Evolutionary conservation across 2,113 vertebrate species (phyloP).

Genomic region (Zapus hudsonius): DNA sequence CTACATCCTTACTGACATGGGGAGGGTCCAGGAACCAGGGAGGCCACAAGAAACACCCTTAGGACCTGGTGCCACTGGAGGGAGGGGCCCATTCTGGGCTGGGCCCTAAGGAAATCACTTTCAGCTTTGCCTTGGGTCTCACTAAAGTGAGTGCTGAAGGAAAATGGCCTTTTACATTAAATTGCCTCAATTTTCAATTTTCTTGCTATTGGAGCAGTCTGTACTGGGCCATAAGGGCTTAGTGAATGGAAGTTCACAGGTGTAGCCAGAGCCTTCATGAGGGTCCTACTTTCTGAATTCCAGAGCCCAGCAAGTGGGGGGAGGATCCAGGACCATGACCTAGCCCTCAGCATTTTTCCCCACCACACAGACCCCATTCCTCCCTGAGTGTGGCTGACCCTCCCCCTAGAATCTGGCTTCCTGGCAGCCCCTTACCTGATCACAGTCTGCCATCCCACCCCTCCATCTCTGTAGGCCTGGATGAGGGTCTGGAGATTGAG

Average conservation of each 20-base stretch:
- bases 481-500: neutral
- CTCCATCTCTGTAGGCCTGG: neutral
- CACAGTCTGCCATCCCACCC: neutral
- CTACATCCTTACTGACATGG: neutral
- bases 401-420: neutral
- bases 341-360: too few species aligned
- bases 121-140: neutral
- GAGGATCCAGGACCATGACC: neutral
- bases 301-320: neutral
- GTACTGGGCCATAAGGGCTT: neutral
- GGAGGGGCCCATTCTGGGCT: neutral
- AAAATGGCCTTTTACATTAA: neutral
- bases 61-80: neutral
- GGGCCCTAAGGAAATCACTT: neutral
- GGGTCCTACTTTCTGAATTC: neutral
- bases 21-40: neutral
- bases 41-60: neutral
- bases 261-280: neutral
- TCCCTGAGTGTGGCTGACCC: neutral
- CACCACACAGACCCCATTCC: neutral
- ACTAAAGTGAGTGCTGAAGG: neutral
- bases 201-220: constrained; percentile 15
- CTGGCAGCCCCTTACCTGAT: neutral
- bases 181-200: constrained; percentile 51
- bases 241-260: neutral